A percentile compares a stretch with the other conserved stretches of the same genome.
These are phyloP conservation scores for Paramisgurnus dabryanus DNA, from an alignment of 2,113 vertebrate genomes.

Conservation along the genomic window DNA sequence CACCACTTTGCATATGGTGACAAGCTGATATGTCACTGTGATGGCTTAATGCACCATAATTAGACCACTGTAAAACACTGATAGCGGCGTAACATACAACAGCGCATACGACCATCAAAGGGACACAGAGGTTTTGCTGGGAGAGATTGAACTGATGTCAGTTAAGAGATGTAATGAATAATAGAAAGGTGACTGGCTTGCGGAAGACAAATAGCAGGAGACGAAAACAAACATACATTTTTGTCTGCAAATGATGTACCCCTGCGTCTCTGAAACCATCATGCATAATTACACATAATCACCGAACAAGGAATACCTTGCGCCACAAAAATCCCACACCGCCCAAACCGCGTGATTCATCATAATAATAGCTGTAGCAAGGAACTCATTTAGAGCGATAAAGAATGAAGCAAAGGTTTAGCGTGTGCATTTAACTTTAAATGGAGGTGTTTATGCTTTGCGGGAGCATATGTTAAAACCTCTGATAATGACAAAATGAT, in stretches of 20 bases:
- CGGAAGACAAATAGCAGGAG: slow-evolving; percentile 56
- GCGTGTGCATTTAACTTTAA: slow-evolving; percentile 25
- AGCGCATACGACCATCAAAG: slow-evolving; percentile 40
- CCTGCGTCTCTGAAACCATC: slow-evolving; percentile 58
- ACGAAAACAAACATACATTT: slow-evolving; percentile 63
- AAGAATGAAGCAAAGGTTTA: slow-evolving; percentile 50
- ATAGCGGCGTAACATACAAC: slow-evolving; percentile 51
- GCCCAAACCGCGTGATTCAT: slow-evolving; percentile 59
- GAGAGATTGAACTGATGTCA: slow-evolving; percentile 56
- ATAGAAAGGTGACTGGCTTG: slow-evolving; percentile 59
- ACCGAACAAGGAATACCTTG: slow-evolving; percentile 59
- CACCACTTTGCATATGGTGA: slow-evolving; percentile 66
- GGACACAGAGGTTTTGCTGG: slow-evolving; percentile 54
- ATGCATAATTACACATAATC: slow-evolving; percentile 64
- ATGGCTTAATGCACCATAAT: slow-evolving; percentile 73
- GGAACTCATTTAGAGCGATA: slow-evolving; percentile 68
- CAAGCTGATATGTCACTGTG: slow-evolving; percentile 68
- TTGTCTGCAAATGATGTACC: slow-evolving; percentile 56
- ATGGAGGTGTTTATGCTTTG: background rate
- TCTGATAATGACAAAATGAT: background rate
- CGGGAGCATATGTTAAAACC: background rate
- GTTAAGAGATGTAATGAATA: slow-evolving; percentile 67
- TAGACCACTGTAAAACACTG: slow-evolving; percentile 63
- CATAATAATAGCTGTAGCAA: slow-evolving; percentile 59
- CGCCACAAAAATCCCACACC: slow-evolving; percentile 22